Base-by-base conservation (phyloP, 35 echinoderm and acorn worm genomes). In the Chiridota heheva region DNA sequence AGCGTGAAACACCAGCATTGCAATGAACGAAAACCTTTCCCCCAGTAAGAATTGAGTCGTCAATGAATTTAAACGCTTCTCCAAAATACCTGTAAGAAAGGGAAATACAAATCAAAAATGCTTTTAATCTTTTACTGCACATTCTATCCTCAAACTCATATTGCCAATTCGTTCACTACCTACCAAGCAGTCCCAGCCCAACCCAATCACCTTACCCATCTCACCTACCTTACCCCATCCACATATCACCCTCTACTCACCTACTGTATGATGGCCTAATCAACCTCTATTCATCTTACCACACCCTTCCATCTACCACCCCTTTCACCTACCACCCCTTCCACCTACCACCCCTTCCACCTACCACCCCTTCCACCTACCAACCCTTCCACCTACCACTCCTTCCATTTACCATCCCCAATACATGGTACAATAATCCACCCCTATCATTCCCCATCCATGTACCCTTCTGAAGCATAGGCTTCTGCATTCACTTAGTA, bases 1-100 rank as follows among this genome's bases (percentile, higher is more conserved):
- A 88, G n/a, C 91, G 76, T 16, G 91, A 95, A 27, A 78, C 86
- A 1, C 91, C 91, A 13, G 91, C 91, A 67, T 95, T 95, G 58
- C 91, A 95, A 69, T 95, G 91, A 38, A 95, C 68, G 13, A 95
- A 44, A 7, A 80, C 81, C 35, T 29, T 47, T 5, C 91, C 91
- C 47, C 79, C 79, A 0, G 39, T 83, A 67, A 40, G 37, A 47
- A 60, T 83, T 0, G 86, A 85, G 8, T 66, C 57, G 35, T 84
- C 81, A 59, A 95, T 89, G 30, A 95, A 95, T 31, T 89, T 40
- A 66, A 95, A 85, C 40, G 77, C 73, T 22, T 87, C 71, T 7
- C 63, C 25, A 29, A 87, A 87, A 36, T 73, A 78, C 27, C 84
- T 87, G 51, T 6, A 41, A 30, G 60, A 77, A 4, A 36, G 12